phyloP scores from a whole-genome alignment of 2,888 invertebrate species.

The Luperina nickerlii region DNA sequence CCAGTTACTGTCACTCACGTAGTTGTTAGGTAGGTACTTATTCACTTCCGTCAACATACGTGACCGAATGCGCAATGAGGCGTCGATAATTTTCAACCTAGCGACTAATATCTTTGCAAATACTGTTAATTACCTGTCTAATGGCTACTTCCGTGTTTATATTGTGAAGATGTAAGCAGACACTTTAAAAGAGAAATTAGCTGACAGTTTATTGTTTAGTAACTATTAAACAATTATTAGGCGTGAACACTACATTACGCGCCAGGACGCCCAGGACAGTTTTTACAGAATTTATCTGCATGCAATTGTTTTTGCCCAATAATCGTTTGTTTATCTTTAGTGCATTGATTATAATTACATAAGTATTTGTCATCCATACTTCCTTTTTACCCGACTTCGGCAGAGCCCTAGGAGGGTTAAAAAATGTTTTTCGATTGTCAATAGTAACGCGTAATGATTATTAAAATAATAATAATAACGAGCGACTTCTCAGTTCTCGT shows the following conservation, averaged over 20 bases:
- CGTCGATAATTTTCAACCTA: slow-evolving; percentile 41
- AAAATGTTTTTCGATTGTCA: not conserved
- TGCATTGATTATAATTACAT: not conserved
- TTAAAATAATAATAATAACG: no score
- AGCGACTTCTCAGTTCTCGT: not conserved
- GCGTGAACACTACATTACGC: slow-evolving; percentile 23
- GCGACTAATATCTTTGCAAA: slow-evolving; percentile 52
- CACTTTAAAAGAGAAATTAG: slow-evolving; percentile 41
- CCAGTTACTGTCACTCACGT: slow-evolving; percentile 68
- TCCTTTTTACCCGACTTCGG: not conserved
- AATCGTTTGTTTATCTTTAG: not conserved
- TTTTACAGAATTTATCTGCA: slow-evolving; percentile 6
- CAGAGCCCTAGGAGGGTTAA: not conserved
- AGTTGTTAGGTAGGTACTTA: not conserved
- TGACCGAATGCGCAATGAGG: slow-evolving; percentile 51
- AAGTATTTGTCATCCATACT: not conserved
- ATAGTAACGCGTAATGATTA: not conserved
- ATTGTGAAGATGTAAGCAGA: slow-evolving; percentile 52
- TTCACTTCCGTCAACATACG: slow-evolving; percentile 69
- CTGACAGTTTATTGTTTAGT: slow-evolving; percentile 15
- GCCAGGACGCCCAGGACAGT: not conserved
- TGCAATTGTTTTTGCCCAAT: slow-evolving; percentile 4
- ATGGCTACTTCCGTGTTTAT: slow-evolving; percentile 54
- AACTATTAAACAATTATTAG: slow-evolving; percentile 19
- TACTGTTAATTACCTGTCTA: slow-evolving; percentile 51